Conservation (phyloP, 2,888 invertebrate species). For the Habrosyne pyritoides region DNA sequence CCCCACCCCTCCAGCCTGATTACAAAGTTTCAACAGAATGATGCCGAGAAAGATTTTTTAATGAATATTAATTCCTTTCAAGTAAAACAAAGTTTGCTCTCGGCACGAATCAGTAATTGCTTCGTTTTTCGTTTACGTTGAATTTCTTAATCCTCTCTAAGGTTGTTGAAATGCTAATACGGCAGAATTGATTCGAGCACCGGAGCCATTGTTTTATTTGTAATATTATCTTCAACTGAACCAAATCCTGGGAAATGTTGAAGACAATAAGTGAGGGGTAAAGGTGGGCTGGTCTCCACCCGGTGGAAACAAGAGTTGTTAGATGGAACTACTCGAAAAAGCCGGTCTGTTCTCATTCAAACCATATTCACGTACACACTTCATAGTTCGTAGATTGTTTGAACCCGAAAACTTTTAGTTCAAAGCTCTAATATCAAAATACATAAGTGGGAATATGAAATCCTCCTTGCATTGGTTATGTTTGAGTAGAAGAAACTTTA, state of each 20-base stretch:
- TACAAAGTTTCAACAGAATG: constrained; percentile 79
- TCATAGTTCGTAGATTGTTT: constrained; percentile 5
- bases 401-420: constrained; percentile 6
- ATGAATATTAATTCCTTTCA: constrained; percentile 81
- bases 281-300: neutral
- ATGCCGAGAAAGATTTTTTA: constrained; percentile 78
- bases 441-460: constrained; percentile 1
- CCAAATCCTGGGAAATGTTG: neutral
- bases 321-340: constrained; percentile 9
- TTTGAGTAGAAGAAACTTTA: neutral
- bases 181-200: constrained; percentile 23
- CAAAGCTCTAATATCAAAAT: constrained; percentile 8
- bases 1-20: constrained; percentile 63
- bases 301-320: constrained; percentile 5
- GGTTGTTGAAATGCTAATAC: constrained; percentile 54
- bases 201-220: constrained; percentile 21
- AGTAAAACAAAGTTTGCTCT: constrained; percentile 78
- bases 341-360: constrained; percentile 9
- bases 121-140: constrained; percentile 65
- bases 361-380: constrained; percentile 6
- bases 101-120: constrained; percentile 74
- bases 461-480: neutral
- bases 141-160: constrained; percentile 60
- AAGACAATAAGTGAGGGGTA: neutral
- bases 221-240: constrained; percentile 13